These are phyloP conservation scores for Dolichomitus sp. DNA, from an alignment of 2,888 invertebrate genomes.

Conservation along the genomic window DNA sequence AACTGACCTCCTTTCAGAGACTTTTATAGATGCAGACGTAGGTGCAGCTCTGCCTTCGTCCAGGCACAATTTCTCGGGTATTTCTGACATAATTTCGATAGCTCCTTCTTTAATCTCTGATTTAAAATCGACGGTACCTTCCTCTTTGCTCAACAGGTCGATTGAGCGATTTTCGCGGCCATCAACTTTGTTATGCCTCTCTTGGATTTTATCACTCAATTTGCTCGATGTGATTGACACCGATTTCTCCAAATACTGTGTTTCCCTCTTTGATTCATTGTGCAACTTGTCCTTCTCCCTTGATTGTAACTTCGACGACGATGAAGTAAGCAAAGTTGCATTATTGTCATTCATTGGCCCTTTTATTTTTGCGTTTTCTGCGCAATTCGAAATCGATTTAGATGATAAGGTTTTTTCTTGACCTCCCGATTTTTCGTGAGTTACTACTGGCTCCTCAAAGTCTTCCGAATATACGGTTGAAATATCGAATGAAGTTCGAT, in stretches of 20 bases:
- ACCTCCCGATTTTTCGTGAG: slow-evolving; percentile 17
- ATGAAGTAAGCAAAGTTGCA: background rate
- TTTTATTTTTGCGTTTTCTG: background rate
- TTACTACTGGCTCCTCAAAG: slow-evolving; percentile 50
- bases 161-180: background rate
- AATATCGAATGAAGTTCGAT: slow-evolving; percentile 67
- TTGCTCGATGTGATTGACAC: slow-evolving; percentile 29
- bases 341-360: background rate
- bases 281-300: background rate
- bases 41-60: background rate
- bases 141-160: background rate
- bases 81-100: background rate
- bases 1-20: slow-evolving; percentile 50
- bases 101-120: background rate
- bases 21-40: slow-evolving; percentile 23
- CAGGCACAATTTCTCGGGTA: slow-evolving; percentile 6
- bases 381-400: background rate
- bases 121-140: slow-evolving; percentile 10
- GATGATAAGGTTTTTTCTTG: background rate
- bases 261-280: slow-evolving; percentile 3
- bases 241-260: slow-evolving; percentile 42
- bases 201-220: slow-evolving; percentile 15
- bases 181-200: background rate
- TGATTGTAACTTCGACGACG: background rate
- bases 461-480: slow-evolving; percentile 66